Conservation (phyloP, 2,797 vertebrate species). For the Enteromius thamalakanensis region DNA sequence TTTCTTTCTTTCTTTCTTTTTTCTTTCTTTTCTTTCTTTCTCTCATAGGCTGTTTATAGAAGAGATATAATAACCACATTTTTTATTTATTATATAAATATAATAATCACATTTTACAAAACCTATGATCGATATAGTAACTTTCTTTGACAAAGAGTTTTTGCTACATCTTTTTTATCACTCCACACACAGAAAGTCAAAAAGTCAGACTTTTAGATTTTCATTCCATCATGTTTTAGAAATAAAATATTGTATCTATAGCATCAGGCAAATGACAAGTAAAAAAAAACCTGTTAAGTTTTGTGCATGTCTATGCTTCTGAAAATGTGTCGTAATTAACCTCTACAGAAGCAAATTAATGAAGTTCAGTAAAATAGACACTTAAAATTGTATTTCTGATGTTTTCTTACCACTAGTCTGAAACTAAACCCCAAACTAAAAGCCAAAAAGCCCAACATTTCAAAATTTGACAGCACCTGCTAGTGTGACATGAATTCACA, state of each 20-base stretch:
- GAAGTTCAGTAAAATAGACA: not conserved
- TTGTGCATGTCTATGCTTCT: not conserved
- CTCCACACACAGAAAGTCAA: not conserved
- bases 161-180: not conserved
- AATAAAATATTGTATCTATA: not conserved
- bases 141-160: not conserved
- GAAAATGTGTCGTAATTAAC: not conserved
- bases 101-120: not conserved
- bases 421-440: not conserved
- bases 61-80: not conserved
- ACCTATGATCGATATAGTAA: not conserved
- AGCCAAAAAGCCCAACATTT: not conserved
- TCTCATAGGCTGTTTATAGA: not conserved
- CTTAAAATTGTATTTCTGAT: not conserved
- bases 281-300: not conserved
- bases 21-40: not conserved
- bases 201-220: not conserved
- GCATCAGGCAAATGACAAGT: not conserved
- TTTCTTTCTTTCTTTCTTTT: not conserved
- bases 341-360: not conserved
- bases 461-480: not conserved
- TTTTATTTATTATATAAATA: not conserved
- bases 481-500: not conserved
- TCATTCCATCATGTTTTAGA: not conserved
- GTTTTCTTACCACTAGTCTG: not conserved